Evolutionary conservation across 1,140 invertebrate species (phyloP).

Genomic region (Maconellicoccus hirsutus): DNA sequence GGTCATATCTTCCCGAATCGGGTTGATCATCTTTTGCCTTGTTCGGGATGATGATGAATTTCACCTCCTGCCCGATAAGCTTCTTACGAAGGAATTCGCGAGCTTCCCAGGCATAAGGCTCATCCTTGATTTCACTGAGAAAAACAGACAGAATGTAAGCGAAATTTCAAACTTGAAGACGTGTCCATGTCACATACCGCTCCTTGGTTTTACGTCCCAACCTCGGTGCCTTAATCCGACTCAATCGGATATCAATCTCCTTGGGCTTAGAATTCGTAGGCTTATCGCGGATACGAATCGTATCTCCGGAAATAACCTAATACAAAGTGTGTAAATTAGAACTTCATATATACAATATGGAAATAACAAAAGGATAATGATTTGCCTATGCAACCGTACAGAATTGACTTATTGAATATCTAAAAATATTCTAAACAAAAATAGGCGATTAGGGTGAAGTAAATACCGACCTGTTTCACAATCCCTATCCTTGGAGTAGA

Average conservation of each 20-base stretch:
- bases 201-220: slow-evolving; percentile 58
- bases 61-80: slow-evolving; percentile 77
- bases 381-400: no score
- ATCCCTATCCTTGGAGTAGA: not conserved
- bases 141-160: slow-evolving; percentile 25
- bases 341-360: not conserved
- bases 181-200: slow-evolving; percentile 38
- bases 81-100: slow-evolving; percentile 88
- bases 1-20: slow-evolving; percentile 56
- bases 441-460: not conserved
- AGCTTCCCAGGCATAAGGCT: slow-evolving; percentile 93
- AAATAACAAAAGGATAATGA: not conserved
- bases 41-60: slow-evolving; percentile 43
- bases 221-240: slow-evolving; percentile 83
- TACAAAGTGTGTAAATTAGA: slow-evolving; percentile 23
- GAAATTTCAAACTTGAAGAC: slow-evolving; percentile 7
- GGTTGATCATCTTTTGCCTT: slow-evolving; percentile 35
- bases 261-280: slow-evolving; percentile 72
- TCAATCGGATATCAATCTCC: slow-evolving; percentile 80
- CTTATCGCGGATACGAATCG: slow-evolving; percentile 69
- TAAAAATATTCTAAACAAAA: no score
- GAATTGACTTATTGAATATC: no score
- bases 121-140: slow-evolving; percentile 63
- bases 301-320: slow-evolving; percentile 82
- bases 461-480: not conserved